Evolutionary conservation across 2,113 vertebrate genomes (phyloP).

Genomic region (Caranx ignobilis): DNA sequence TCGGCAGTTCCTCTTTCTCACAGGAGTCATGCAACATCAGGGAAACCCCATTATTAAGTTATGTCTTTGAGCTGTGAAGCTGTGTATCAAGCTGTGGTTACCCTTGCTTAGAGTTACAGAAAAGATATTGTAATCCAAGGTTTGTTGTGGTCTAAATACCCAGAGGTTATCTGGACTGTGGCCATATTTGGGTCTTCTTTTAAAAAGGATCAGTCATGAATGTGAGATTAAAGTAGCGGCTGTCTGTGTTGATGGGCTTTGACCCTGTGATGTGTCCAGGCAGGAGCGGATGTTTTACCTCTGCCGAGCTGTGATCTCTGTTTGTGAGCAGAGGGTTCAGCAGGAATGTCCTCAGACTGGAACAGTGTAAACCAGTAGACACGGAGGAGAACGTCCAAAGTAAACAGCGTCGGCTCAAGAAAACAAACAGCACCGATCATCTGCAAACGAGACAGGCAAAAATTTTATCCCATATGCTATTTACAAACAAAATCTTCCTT

Average conservation of each 20-base stretch:
- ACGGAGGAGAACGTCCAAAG: slow-evolving; percentile 28
- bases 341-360: slow-evolving; percentile 19
- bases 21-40: not conserved
- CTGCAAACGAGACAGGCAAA: slow-evolving; percentile 4
- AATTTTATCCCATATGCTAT: slow-evolving; percentile 27
- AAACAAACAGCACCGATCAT: slow-evolving; percentile 53
- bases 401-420: slow-evolving; percentile 38
- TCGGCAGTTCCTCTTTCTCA: not conserved
- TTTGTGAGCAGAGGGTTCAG: slow-evolving; percentile 18
- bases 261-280: not conserved
- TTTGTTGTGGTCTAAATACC: not conserved
- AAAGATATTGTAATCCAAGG: not conserved
- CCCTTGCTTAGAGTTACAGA: not conserved
- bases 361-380: slow-evolving; percentile 33
- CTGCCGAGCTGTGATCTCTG: slow-evolving; percentile 10
- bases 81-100: not conserved
- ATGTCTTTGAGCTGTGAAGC: not conserved
- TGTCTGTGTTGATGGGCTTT: not conserved
- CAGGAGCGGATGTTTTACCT: not conserved
- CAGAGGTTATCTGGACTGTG: no score
- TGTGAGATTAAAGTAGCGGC: not conserved
- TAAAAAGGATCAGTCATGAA: not conserved
- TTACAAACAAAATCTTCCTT: slow-evolving; percentile 41
- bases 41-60: not conserved
- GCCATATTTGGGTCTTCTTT: not conserved